Evolutionary conservation across 2,888 invertebrate genomes (phyloP).

Genomic region (Lasioglossum vierecki): DNA sequence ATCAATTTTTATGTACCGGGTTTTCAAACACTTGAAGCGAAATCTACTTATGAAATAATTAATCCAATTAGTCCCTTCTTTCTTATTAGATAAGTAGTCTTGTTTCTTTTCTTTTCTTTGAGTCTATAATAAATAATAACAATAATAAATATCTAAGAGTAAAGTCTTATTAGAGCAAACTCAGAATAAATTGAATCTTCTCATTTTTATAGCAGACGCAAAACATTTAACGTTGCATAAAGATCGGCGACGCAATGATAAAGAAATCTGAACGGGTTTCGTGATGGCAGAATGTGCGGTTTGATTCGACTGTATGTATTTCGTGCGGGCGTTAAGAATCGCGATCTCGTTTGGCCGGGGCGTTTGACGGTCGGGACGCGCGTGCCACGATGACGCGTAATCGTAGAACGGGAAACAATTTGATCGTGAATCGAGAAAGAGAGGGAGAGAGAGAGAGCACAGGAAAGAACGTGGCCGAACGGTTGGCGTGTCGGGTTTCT

Average conservation of each 20-base stretch:
- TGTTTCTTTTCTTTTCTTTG: too few relatives aligned
- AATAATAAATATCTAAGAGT: too few relatives aligned
- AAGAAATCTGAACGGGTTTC: not conserved
- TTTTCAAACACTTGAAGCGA: too few relatives aligned
- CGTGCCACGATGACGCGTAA: slow-evolving; percentile 24
- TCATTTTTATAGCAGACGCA: too few relatives aligned
- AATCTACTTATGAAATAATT: too few relatives aligned
- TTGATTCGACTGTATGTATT: not conserved
- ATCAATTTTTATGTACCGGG: too few relatives aligned
- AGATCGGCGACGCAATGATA: not conserved
- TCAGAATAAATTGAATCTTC: too few relatives aligned
- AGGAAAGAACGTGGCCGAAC: slow-evolving; percentile 15
- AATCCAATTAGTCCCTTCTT: too few relatives aligned
- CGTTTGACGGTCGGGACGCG: not conserved
- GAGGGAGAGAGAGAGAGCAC: not conserved
- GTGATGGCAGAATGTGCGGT: not conserved
- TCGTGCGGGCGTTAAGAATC: not conserved
- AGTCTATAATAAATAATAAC: too few relatives aligned
- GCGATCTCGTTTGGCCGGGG: slow-evolving; percentile 2
- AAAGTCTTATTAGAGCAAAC: too few relatives aligned
- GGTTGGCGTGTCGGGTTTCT: slow-evolving; percentile 56
- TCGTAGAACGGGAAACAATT: slow-evolving; percentile 51
- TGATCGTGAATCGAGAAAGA: slow-evolving; percentile 39
- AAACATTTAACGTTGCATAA: too few relatives aligned
- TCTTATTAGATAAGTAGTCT: too few relatives aligned